Base-by-base conservation (phyloP, 2,113 vertebrate genomes). In the Astur gentilis region DNA sequence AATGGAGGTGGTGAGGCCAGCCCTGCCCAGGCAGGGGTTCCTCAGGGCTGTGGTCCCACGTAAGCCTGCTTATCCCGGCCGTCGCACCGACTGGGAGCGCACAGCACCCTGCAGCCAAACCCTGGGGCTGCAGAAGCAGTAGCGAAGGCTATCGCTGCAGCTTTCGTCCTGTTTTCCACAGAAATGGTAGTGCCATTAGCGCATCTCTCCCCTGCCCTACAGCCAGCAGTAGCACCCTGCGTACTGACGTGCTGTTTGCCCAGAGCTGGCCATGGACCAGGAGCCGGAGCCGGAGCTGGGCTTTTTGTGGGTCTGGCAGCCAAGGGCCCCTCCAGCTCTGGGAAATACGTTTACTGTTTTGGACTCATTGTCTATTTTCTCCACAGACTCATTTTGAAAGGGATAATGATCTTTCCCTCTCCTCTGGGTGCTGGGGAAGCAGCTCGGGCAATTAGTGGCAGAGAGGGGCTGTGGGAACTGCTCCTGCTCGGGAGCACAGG, bases 341-440 rank as follows among this genome's bases (percentile, higher is more conserved):
- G 77, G 66, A 91, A 94, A 88, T 60, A 44, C 66, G 90, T 70
- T 91, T 91, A 88, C 54, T 54, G 38, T 7, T 72, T 96, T 89
- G 83, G 17, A 40, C 45, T 78, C 7, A 3, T 49, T 27, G 34
- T 44, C 2, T 71, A 29, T 95, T 95, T 93, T 77, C 66, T 93
- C 85, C 55, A 65, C 45, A 94, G 54, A 86, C 76, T 64, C 87
- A 61, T 84, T 97, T 91, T 72, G 83, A 93, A 87, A 89, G 84
- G 13, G 29, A 65, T 96, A 95, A 95, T 96, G 94, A 88, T 69
- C 83, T 93, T 85, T 77, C 65, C 38, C 67, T 93, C 86, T 96
- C 90, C 61, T 52, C 31, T 42, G 75, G 78, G 78, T 92, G 83
- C 72, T 10, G 21, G 87, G 75, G 80, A 96, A 94, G 89, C 77